Evolutionary conservation across 1,140 invertebrate genomes (phyloP).

Genomic region (Glossosoma conforme): DNA sequence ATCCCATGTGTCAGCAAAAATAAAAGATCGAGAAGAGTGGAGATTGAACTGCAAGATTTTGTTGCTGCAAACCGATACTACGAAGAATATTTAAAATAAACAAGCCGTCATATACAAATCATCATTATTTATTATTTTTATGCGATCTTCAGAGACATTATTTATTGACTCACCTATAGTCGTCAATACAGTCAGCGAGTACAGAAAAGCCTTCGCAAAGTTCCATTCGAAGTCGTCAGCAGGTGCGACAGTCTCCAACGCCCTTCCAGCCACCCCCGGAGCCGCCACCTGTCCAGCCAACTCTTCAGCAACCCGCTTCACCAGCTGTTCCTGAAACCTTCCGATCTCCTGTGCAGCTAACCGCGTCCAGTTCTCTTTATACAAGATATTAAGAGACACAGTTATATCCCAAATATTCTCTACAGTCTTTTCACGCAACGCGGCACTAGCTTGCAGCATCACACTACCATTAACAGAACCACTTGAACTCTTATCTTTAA

Average conservation of each 20-base stretch:
- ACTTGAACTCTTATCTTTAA: slow-evolving; percentile 41
- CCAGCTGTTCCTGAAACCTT: slow-evolving; percentile 81
- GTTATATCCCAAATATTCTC: slow-evolving; percentile 94
- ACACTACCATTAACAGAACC: slow-evolving; percentile 33
- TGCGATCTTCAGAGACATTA: not conserved
- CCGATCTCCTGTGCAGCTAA: slow-evolving; percentile 80
- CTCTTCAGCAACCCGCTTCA: slow-evolving; percentile 72
- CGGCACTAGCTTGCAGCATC: slow-evolving; percentile 40
- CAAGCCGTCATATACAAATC: no score
- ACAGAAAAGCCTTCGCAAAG: slow-evolving; percentile 90
- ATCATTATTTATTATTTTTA: no score
- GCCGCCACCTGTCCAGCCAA: slow-evolving; percentile 48
- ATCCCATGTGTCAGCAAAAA: no score
- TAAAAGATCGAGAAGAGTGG: no score
- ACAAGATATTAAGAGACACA: slow-evolving; percentile 86
- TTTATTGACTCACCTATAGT: slow-evolving; percentile 79
- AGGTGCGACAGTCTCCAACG: slow-evolving; percentile 44
- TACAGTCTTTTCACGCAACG: slow-evolving; percentile 64
- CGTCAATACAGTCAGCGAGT: slow-evolving; percentile 91
- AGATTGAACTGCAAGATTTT: no score
- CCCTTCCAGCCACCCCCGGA: slow-evolving; percentile 44
- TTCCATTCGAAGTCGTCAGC: slow-evolving; percentile 76
- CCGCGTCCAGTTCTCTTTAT: slow-evolving; percentile 92
- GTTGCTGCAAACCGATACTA: no score
- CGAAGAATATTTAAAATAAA: no score